phyloP scores from a whole-genome alignment of 2,797 vertebrate species.

The Sciaenops ocellatus region DNA sequence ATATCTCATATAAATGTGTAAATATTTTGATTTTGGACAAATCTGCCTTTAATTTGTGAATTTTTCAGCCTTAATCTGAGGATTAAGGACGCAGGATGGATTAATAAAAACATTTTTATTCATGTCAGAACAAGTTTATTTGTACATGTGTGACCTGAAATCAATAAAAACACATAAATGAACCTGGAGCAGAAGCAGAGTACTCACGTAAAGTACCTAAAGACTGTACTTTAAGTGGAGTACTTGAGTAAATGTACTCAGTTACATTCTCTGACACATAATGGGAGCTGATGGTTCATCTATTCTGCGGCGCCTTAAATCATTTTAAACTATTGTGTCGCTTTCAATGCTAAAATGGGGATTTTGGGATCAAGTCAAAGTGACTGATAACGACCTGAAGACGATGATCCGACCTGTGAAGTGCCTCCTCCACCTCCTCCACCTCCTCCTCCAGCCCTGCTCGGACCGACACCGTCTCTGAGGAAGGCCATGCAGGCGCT shows the following conservation, averaged over 20 bases:
- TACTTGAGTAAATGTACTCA: neutral
- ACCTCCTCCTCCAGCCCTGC: neutral
- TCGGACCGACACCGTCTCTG: neutral
- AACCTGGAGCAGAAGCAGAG: neutral
- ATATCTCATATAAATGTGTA: no score
- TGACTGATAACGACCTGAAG: slow-evolving; percentile 11
- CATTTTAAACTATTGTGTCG: neutral
- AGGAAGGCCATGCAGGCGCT: neutral
- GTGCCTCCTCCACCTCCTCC: neutral
- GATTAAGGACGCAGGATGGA: no score
- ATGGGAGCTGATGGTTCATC: neutral
- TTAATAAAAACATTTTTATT: no score
- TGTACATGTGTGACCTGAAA: no score
- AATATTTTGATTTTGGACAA: no score
- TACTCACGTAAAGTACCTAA: neutral
- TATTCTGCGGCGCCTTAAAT: neutral
- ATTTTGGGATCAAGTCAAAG: slow-evolving; percentile 1
- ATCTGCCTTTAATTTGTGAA: no score
- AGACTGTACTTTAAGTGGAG: neutral
- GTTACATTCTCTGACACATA: neutral
- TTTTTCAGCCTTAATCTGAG: no score
- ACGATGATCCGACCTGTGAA: slow-evolving; percentile 12
- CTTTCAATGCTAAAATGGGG: neutral
- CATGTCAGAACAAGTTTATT: no score
- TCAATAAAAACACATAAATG: neutral